Evolutionary conservation across 2,797 vertebrate genomes (phyloP).

Genomic region (Syncerus caffer): DNA sequence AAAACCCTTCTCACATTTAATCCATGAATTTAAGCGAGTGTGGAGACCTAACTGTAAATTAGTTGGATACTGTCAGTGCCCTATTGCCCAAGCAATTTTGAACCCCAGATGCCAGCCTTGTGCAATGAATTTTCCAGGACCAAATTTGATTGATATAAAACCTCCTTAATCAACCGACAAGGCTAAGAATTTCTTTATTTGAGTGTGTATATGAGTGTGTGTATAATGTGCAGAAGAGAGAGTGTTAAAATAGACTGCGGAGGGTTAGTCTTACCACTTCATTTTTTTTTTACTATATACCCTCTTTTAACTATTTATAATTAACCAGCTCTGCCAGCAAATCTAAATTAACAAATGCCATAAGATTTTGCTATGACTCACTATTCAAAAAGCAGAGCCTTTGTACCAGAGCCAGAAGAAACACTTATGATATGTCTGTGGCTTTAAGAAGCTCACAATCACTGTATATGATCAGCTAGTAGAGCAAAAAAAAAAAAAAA

Average conservation of each 20-base stretch:
- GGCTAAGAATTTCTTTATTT: slow-evolving; percentile 1
- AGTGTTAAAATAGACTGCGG: background rate
- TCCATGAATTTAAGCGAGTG: slow-evolving; percentile 65
- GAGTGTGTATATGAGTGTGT: background rate
- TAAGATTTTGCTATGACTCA: background rate
- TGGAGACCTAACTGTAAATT: slow-evolving; percentile 66
- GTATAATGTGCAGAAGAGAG: background rate
- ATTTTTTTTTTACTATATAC: background rate
- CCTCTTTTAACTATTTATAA: slow-evolving; percentile 38
- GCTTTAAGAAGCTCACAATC: background rate
- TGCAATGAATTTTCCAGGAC: slow-evolving; percentile 50
- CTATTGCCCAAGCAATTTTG: slow-evolving; percentile 40
- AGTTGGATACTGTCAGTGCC: slow-evolving; percentile 19
- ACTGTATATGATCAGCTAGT: background rate
- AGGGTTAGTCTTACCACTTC: background rate
- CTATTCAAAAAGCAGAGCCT: background rate
- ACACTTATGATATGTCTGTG: background rate
- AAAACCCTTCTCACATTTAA: slow-evolving; percentile 75
- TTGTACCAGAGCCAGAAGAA: background rate
- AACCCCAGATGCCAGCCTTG: slow-evolving; percentile 41
- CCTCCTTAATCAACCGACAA: background rate
- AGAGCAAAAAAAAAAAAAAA: background rate
- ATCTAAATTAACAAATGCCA: background rate
- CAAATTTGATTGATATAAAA: slow-evolving; percentile 51
- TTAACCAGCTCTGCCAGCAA: slow-evolving; percentile 1